phyloP scores from a whole-genome alignment of 1,140 invertebrate genomes.

The Drosophila kepulauana region DNA sequence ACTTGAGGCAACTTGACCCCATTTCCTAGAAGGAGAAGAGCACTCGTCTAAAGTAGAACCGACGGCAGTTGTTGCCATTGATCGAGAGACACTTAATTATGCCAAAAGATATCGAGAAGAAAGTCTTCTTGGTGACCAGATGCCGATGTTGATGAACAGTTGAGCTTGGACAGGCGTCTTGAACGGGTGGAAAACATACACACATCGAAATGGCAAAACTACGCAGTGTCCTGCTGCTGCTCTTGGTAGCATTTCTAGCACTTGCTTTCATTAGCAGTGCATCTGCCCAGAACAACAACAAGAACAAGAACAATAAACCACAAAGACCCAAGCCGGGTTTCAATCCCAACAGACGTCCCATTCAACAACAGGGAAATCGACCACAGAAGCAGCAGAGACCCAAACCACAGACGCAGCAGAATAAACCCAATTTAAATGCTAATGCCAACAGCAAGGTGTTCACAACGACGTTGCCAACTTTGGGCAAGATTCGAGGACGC shows the following conservation, averaged over 20 bases:
- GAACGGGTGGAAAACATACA: slow-evolving; percentile 21
- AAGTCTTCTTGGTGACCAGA: slow-evolving; percentile 68
- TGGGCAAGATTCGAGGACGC: slow-evolving; percentile 76
- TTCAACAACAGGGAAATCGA: slow-evolving; percentile 31
- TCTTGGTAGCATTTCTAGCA: slow-evolving; percentile 54
- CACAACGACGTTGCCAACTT: slow-evolving; percentile 50
- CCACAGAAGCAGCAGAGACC: slow-evolving; percentile 43
- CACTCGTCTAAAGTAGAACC: slow-evolving; percentile 63
- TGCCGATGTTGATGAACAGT: slow-evolving; percentile 27
- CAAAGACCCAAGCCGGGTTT: slow-evolving; percentile 35
- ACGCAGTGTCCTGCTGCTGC: slow-evolving; percentile 44
- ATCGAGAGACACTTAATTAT: slow-evolving; percentile 61
- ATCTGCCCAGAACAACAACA: slow-evolving; percentile 51
- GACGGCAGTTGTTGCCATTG: slow-evolving; percentile 43
- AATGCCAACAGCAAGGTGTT: slow-evolving; percentile 33
- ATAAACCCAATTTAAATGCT: neutral
- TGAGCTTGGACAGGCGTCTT: slow-evolving; percentile 32
- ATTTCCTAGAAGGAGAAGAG: slow-evolving; percentile 35
- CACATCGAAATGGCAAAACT: slow-evolving; percentile 48
- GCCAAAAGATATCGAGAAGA: slow-evolving; percentile 29
- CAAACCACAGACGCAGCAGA: slow-evolving; percentile 10
- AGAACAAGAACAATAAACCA: slow-evolving; percentile 47
- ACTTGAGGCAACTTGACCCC: slow-evolving; percentile 63
- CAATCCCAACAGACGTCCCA: slow-evolving; percentile 48
- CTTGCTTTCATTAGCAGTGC: slow-evolving; percentile 34